Base-by-base conservation (phyloP, 2,797 vertebrate species). In the Notamacropus eugenii region DNA sequence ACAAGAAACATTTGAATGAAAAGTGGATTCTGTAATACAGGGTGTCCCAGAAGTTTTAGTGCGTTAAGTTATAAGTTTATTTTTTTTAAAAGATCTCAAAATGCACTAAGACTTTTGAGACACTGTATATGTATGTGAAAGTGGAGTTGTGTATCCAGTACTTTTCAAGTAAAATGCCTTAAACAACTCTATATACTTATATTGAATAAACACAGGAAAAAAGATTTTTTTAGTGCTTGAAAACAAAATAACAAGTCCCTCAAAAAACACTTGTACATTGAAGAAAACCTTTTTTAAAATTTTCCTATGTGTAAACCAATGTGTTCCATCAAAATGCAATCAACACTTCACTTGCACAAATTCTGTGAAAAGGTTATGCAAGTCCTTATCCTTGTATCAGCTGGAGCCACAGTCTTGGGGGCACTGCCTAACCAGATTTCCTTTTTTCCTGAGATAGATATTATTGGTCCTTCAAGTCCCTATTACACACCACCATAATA, bases 1-100 rank as follows among this genome's bases (percentile, higher is more conserved):
- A 56, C 22, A 93, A 96, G 96, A 96, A 34, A 40, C 96, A 74
- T 97, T 95, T 94, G 97, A 96, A 93, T 91, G 93, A 97, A 54
- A 55, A n/a, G 59, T 67, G 34, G 62, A n/a, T 16, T 74, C 16
- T 22, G n/a, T 40, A 74, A 74, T 40, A 22, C 16, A 22, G 67
- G 67, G 67, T 74, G 5, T 74, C 67, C n/a, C 67, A 74, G n/a
- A n/a, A 74, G 67, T 40, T 16, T 74, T 74, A 10, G 67, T 40
- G 67, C 16, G 22, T 40, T 74, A 19, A 40, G 16, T 22, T 74
- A 74, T 74, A 74, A 67, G 31, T 14, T 46, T 46, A 46, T 46
- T 67, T 67, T 67, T 67, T 14, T 14, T 34, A 67, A 67, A n/a
- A 67, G 1, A n/a, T 14, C 4, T 67, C 62, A 67, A 67, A 40